Conservation (phyloP, 2,797 vertebrate genomes). For the Ctenopoma kingsleyae region DNA sequence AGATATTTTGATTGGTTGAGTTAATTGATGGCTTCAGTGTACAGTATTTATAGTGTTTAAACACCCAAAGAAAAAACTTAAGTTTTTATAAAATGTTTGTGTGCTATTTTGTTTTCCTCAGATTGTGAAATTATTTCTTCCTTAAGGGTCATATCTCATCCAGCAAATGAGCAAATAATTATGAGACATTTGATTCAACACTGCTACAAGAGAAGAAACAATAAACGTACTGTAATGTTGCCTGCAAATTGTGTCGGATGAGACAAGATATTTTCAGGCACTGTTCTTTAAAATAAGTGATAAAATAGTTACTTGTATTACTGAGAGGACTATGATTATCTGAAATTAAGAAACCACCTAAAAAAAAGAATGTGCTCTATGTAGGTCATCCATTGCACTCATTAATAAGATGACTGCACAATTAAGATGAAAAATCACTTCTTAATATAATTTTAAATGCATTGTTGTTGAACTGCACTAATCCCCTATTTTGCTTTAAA, state of each 20-base stretch:
- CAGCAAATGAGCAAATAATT: not conserved
- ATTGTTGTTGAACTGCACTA: constrained; percentile 79
- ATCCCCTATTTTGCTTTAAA: constrained; percentile 76
- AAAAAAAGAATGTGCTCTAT: constrained; percentile 47
- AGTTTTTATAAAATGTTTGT: not conserved
- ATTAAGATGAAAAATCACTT: constrained; percentile 72
- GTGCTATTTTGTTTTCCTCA: not conserved
- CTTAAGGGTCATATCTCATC: not conserved
- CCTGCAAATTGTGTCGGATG: not conserved
- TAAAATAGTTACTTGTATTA: constrained; percentile 21
- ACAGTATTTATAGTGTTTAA: not conserved
- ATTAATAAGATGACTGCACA: constrained; percentile 71
- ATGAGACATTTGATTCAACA: not conserved
- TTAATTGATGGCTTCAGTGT: not conserved
- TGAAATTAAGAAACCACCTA: constrained; percentile 35
- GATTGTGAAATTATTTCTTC: not conserved
- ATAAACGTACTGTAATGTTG: not conserved
- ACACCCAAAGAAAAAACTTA: not conserved
- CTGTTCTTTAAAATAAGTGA: not conserved
- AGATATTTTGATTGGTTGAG: not conserved
- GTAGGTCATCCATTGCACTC: constrained; percentile 66
- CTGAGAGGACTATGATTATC: constrained; percentile 42
- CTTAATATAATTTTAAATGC: constrained; percentile 76
- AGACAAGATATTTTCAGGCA: not conserved
- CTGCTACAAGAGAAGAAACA: not conserved